These are phyloP conservation scores for Quadriops clusia DNA, from an alignment of 2,888 invertebrate genomes.

Conservation along the genomic window DNA sequence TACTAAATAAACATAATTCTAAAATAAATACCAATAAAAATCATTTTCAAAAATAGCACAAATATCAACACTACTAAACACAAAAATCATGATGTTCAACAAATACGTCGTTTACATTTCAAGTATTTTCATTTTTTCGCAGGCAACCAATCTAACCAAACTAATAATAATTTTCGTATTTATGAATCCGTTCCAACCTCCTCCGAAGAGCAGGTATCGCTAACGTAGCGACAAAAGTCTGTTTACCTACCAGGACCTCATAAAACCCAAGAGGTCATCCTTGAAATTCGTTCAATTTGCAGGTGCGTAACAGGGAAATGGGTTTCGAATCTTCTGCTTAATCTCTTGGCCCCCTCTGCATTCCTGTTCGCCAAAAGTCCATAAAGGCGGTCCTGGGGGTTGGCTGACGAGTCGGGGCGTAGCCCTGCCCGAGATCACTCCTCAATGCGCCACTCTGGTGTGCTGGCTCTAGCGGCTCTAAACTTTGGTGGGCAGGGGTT, in stretches of 20 bases:
- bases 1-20: background rate
- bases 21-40: too few relatives aligned
- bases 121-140: too few relatives aligned
- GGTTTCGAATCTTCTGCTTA: background rate
- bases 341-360: constrained; percentile 15
- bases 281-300: background rate
- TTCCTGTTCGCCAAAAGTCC: constrained; percentile 26
- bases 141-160: too few relatives aligned
- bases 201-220: too few relatives aligned
- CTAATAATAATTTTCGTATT: too few relatives aligned
- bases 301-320: constrained; percentile 1
- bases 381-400: constrained; percentile 36
- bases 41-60: too few relatives aligned
- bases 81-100: too few relatives aligned
- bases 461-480: background rate
- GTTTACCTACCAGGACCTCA: constrained; percentile 15
- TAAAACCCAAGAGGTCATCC: constrained; percentile 3
- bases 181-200: too few relatives aligned
- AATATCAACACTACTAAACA: too few relatives aligned
- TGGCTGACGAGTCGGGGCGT: constrained; percentile 32
- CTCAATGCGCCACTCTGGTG: constrained; percentile 6
- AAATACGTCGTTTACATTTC: too few relatives aligned
- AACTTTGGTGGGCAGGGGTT: too few relatives aligned
- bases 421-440: constrained; percentile 21
- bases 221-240: constrained; percentile 20